Base-by-base conservation (phyloP, 2,797 vertebrate genomes). In the Eulemur coronatus region DNA sequence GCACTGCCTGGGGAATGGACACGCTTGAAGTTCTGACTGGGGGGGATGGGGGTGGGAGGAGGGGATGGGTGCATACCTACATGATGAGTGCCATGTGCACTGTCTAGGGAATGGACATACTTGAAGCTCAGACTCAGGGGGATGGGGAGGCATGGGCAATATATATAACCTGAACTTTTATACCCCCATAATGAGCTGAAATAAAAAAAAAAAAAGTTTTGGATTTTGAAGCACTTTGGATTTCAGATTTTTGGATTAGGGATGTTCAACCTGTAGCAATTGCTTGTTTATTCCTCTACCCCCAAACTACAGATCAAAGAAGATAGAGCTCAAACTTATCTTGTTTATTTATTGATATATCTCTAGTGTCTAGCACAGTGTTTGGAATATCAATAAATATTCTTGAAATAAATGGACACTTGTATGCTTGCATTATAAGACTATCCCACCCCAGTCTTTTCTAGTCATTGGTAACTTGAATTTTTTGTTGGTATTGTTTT, bases 371-470 rank as follows among this genome's bases (percentile, higher is more conserved):
- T 61, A 69, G 38, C 38, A 55, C 22, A 48, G 18, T 75, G 24
- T 75, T 63, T 84, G 11, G 30, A 93, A 95, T 41, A 93, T 65
- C 48, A 93, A 85, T 43, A 85, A 65, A 79, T 81, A 80, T 55
- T 87, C 46, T 82, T 70, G n/a, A 95, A 96, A 59, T 46, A 91
- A 69, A 89, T 79, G 26, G 35, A 84, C 20, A 67, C 76, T 57
- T 20, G 4, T 57, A 46, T 75, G 13, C 22, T 89, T 70, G 5
- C 15, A 93, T 84, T 28, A 70, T 12, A 91, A 63, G 28, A 46
- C 41, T 89, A 48, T n/a, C 48, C 9, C 3, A 65, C 13, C 14
- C 72, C 41, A 75, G 11, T 84, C 33, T 70, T 65, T 95, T 91
- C 55, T 69, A 79, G 78, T 78, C n/a, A 78, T 7, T 91, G 69